Base-by-base conservation (phyloP, 2,113 vertebrate genomes). In the Bambusicola thoracicus region DNA sequence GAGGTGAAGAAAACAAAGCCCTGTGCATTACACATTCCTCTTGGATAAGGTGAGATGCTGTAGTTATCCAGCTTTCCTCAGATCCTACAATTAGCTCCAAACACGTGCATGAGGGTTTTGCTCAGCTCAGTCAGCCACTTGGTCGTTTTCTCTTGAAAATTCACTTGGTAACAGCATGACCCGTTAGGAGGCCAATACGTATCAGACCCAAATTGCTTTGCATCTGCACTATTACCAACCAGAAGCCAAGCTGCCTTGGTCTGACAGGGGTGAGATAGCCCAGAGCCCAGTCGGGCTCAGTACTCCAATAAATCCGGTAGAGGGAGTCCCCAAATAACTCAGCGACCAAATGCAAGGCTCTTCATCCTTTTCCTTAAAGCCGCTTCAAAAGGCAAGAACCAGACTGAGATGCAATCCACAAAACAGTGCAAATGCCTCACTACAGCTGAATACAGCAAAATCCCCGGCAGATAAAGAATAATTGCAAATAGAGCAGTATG, bases 201-300 rank as follows among this genome's bases (percentile, higher is more conserved):
- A 30, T 21, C 32, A 68, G 48, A 63, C 34, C 63, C 15, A 10
- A 49, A 72, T 80, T 38, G 18, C 32, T 12, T 56, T 4, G 2
- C 17, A 13, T 29, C 16, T 81, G n/a, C 17, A 51, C n/a, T 2
- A 0, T n/a, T 38, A 32, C 2, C 11, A 68, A 62, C 30, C 9
- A 77, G 44, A 51, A 66, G 25, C 44, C 83, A 30, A 69, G 46
- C 18, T 51, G n/a, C 21, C 46, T 38, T 1, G 0, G 19, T 65
- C 72, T 82, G 67, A 43, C 75, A 34, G 8, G 8, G 22, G 15
- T 7, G 38, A 5, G 22, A 13, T 6, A 29, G 56, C 8, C 3
- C 17, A 10, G 0, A 0, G 0, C 25, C 21, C 24, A 24, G 21
- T 59, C 34, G 34, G 34, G 24, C 20, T 53, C 34, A 27, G 9